These are phyloP conservation scores for Chrysolina oricalcia DNA, from an alignment of 2,888 invertebrate genomes.

Conservation along the genomic window DNA sequence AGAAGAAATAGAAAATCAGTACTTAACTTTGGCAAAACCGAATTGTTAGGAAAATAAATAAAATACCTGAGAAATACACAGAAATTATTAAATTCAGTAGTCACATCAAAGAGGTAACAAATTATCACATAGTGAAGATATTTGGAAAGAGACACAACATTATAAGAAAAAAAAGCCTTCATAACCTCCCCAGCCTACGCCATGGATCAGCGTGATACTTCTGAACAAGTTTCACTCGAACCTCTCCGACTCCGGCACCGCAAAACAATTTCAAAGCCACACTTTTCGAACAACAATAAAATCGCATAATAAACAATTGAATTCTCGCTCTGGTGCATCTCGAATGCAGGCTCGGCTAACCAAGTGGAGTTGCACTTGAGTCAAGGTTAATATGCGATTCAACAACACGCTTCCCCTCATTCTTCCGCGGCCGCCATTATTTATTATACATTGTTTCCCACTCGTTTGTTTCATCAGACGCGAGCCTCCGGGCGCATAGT, in stretches of 20 bases:
- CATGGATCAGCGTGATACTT: not conserved
- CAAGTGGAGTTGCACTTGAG: slow-evolving; percentile 63
- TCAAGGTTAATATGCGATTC: slow-evolving; percentile 59
- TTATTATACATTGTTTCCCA: slow-evolving; percentile 19
- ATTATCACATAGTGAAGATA: no score
- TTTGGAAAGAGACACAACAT: no score
- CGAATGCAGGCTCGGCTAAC: slow-evolving; percentile 60
- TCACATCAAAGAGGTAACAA: no score
- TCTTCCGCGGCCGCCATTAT: slow-evolving; percentile 20
- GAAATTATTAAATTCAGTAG: no score
- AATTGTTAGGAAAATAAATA: no score
- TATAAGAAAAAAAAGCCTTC: no score
- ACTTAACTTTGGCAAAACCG: no score
- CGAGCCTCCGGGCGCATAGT: slow-evolving; percentile 1
- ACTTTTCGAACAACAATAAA: slow-evolving; percentile 35
- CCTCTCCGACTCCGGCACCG: slow-evolving; percentile 19
- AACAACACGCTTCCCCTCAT: slow-evolving; percentile 40
- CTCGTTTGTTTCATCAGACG: slow-evolving; percentile 5
- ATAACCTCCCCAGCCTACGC: not conserved
- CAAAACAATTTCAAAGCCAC: slow-evolving; percentile 42
- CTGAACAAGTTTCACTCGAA: slow-evolving; percentile 4
- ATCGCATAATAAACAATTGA: slow-evolving; percentile 57
- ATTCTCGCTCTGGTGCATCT: slow-evolving; percentile 57
- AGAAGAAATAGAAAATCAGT: no score
- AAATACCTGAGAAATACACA: no score